phyloP scores from a whole-genome alignment of 1,140 invertebrate genomes.

The Eriocheir sinensis region DNA sequence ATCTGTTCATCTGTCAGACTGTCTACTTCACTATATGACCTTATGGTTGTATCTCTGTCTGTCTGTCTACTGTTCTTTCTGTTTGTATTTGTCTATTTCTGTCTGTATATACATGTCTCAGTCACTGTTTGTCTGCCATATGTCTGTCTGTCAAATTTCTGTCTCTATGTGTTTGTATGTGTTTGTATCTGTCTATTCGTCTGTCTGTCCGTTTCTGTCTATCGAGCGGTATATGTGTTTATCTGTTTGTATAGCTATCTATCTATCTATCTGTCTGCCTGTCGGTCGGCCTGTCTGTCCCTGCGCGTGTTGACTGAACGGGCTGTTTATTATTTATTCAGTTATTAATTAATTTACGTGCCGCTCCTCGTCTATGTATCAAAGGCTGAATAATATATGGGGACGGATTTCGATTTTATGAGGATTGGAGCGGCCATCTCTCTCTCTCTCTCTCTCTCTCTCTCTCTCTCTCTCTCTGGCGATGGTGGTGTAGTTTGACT shows the following conservation, averaged over 20 bases:
- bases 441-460: conserved; percentile 14
- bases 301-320: not conserved
- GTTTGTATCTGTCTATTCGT: too few relatives aligned
- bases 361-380: not conserved
- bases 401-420: not conserved
- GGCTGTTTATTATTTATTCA: not conserved
- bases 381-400: conserved; percentile 7
- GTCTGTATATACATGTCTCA: too few relatives aligned
- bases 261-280: not conserved
- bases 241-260: not conserved
- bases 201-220: too few relatives aligned
- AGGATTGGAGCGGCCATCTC: too few relatives aligned
- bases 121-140: too few relatives aligned
- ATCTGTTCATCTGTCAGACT: not conserved
- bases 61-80: not conserved
- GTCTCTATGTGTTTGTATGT: too few relatives aligned
- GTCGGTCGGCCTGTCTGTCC: not conserved
- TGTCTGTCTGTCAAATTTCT: too few relatives aligned
- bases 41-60: not conserved
- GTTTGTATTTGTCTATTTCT: too few relatives aligned
- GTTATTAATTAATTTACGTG: not conserved
- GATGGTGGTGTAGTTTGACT: too few relatives aligned
- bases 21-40: not conserved
- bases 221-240: too few relatives aligned
- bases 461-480: not conserved